Base-by-base conservation (phyloP, 2,888 invertebrate species). In the Tenthredo scrophulariae region DNA sequence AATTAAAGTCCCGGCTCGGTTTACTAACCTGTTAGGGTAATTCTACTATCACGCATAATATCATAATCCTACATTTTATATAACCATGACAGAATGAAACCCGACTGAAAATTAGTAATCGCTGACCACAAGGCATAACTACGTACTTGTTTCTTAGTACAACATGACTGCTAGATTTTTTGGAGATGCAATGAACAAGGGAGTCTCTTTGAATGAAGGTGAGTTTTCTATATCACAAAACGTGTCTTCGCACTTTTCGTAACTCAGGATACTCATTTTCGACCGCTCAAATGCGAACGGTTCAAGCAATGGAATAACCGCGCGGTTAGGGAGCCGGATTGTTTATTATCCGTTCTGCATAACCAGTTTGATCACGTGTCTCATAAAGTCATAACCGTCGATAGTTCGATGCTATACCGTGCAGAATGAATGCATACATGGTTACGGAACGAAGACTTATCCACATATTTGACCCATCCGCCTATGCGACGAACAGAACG, bases 331-430 rank as follows among this genome's bases (percentile, higher is more conserved):
- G 82, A 83, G 46, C 46, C 46, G 82, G 82, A 67, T 83, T 83
- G 46, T 67, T 83, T 67, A 46, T 70, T 83, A 43, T 29, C 29
- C 83, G 40, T 46, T 83, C 83, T 67, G 29, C 83, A 70, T 70
- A 70, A 83, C 83, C 67, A 65, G 67, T 83, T 83, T 83, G 83
- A 50, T 83, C 83, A 80, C 80, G 80, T 62, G 80, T 58, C 58
- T 29, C 58, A 58, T n/a, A n/a, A n/a, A n/a, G n/a, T n/a, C n/a
- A n/a, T 10, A 79, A 50, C 33, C 79, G 26, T 54, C 40, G 22
- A 80, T 33, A 58, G 29, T 54, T 46, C 22, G 15, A 54, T 40
- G 22, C 77, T 54, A 29, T 75, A n/a, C 33, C 50, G 10, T 77
- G 77, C 77, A 54, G 77, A 77, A 77, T 29, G 54, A 29, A 54